A percentile compares a stretch with the other conserved stretches of the same genome.
Conservation (phyloP, 2,797 vertebrate genomes). For the Esox lucius region DNA sequence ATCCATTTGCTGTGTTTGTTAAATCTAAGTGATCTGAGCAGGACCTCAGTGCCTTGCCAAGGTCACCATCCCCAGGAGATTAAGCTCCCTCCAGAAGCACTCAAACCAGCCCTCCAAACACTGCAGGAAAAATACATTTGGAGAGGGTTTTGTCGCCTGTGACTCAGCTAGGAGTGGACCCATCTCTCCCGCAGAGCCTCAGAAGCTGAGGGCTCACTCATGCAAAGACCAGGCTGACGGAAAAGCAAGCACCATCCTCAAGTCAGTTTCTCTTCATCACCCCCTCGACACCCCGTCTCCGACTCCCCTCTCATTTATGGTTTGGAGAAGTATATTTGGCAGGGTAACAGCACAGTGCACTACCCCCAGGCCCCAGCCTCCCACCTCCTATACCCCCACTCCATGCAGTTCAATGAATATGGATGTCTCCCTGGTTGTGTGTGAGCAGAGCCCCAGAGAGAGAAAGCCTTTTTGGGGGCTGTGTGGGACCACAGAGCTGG, state of each 20-base stretch:
- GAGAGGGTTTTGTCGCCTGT: not conserved
- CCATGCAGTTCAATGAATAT: not conserved
- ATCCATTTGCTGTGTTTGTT: not conserved
- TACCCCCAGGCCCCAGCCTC: not conserved
- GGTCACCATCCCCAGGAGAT: not conserved
- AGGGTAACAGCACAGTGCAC: not conserved
- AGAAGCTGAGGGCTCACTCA: not conserved
- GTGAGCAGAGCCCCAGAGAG: not conserved
- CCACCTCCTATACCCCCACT: not conserved
- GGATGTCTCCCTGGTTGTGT: conserved; percentile 27
- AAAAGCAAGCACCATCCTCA: not conserved
- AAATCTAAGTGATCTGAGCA: not conserved
- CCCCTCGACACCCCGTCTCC: not conserved
- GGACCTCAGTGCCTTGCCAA: not conserved
- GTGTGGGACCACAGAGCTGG: not conserved
- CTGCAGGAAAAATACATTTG: not conserved
- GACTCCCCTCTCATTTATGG: not conserved
- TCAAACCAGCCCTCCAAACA: not conserved
- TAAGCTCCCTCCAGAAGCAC: conserved; percentile 1
- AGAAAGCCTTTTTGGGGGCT: not conserved
- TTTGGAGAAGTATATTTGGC: not conserved
- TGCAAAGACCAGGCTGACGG: not conserved
- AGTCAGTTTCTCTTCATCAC: not conserved
- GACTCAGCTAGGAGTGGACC: not conserved
- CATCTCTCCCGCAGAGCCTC: not conserved